Evolutionary conservation across 1,140 invertebrate species (phyloP).

Genomic region (Drosophila kepulauana): DNA sequence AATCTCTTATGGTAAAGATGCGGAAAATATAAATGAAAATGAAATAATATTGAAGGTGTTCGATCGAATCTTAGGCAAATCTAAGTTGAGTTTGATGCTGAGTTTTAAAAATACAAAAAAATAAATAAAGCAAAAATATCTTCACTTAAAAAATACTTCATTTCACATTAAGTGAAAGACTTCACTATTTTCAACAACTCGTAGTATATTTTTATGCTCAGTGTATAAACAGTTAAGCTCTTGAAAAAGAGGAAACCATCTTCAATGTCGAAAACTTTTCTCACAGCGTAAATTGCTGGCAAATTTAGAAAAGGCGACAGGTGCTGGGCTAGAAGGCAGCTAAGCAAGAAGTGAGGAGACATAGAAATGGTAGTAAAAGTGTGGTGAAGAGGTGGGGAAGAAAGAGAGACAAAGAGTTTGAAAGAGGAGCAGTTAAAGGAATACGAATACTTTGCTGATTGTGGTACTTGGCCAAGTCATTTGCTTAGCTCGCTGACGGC

Average conservation of each 20-base stretch:
- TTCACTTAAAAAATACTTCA: no score
- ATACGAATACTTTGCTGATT: conserved; percentile 12
- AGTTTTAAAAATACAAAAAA: no score
- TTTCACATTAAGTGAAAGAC: no score
- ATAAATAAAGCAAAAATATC: no score
- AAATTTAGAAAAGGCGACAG: not conserved
- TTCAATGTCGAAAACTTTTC: conserved; percentile 7
- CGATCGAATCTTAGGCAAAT: no score
- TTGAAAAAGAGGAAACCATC: not conserved
- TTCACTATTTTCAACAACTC: no score
- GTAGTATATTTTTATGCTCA: not conserved
- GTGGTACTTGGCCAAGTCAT: conserved; percentile 20
- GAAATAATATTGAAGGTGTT: no score
- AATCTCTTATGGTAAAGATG: no score
- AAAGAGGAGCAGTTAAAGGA: not conserved
- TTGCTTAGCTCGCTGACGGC: not conserved
- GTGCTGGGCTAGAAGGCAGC: not conserved
- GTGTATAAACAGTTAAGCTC: not conserved
- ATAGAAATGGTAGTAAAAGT: not conserved
- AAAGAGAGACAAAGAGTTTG: not conserved
- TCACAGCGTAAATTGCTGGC: conserved; percentile 11
- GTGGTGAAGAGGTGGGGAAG: not conserved
- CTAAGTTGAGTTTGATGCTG: no score
- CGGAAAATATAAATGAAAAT: no score
- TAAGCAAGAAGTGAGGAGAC: not conserved